Percentiles rank a stretch among this genome's conserved stretches.
Conservation (phyloP, 2,797 vertebrate species). For the Vireo griseus region DNA sequence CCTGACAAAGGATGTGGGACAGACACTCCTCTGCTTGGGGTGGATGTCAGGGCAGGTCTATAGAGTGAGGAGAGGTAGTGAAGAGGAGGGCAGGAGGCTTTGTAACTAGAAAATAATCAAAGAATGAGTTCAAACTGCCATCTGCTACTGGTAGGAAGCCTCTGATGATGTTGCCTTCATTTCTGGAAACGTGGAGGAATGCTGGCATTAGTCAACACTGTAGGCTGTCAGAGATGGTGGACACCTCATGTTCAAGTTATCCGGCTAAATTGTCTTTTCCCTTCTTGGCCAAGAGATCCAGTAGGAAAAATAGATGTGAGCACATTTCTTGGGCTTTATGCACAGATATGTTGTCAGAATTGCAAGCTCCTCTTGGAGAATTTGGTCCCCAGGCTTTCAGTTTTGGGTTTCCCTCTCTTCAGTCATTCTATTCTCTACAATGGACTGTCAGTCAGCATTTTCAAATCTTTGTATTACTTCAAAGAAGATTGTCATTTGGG, state of each 20-base stretch:
- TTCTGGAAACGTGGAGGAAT: background rate
- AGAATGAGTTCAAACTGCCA: background rate
- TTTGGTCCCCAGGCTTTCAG: background rate
- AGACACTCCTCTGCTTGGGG: background rate
- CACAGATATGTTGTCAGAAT: background rate
- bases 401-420: background rate
- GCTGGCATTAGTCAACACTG: background rate
- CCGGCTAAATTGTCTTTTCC: background rate
- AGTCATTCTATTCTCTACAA: background rate
- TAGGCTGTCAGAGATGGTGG: background rate
- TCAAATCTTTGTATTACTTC: background rate
- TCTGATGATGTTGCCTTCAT: background rate
- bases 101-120: background rate
- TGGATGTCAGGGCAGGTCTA: background rate
- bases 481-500: background rate
- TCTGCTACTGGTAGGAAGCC: constrained; percentile 3
- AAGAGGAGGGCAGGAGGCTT: background rate
- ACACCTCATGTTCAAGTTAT: background rate
- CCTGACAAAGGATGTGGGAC: background rate
- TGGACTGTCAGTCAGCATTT: background rate
- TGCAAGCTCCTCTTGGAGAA: background rate
- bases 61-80: background rate
- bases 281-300: background rate
- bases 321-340: background rate
- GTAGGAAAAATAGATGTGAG: background rate